A percentile compares a stretch with the other conserved stretches of the same genome.
phyloP scores from a whole-genome alignment of 2,113 vertebrate genomes.

The Cercocebus atys region DNA sequence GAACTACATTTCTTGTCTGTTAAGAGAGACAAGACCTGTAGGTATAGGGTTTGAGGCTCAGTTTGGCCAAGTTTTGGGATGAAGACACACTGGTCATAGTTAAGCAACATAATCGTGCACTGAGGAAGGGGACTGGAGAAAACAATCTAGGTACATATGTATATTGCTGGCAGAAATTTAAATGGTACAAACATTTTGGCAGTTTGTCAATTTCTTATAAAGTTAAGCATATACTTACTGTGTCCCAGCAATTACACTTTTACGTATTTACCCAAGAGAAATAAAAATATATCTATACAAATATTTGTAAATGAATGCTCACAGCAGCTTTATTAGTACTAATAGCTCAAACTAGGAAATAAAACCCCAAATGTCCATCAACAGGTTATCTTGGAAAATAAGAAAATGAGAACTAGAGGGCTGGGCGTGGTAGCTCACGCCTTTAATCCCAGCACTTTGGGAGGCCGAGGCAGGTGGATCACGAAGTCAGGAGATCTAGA shows the following conservation, averaged over 20 bases:
- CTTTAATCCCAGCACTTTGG: too few species aligned
- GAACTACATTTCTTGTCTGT: neutral
- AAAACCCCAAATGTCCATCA: neutral
- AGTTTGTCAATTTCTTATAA: neutral
- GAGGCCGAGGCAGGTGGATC: too few species aligned
- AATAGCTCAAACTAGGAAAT: neutral
- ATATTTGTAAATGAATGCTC: slow-evolving; percentile 32
- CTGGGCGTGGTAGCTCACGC: too few species aligned
- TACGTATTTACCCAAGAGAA: slow-evolving; percentile 18
- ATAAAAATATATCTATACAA: slow-evolving; percentile 8
- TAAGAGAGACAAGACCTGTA: neutral
- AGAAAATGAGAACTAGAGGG: too few species aligned
- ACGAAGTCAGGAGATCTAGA: too few species aligned
- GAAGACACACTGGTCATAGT: neutral
- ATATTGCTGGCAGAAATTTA: neutral
- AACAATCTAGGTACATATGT: neutral
- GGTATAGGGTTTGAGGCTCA: neutral
- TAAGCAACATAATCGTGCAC: neutral
- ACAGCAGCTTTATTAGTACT: neutral
- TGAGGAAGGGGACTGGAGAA: neutral
- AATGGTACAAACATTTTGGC: neutral
- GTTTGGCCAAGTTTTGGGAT: slow-evolving; percentile 24
- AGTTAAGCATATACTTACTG: neutral
- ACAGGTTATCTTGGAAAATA: neutral
- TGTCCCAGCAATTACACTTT: neutral